These are phyloP conservation scores for Meghimatium bilineatum DNA, from an alignment of 2,888 invertebrate genomes.

Conservation along the genomic window DNA sequence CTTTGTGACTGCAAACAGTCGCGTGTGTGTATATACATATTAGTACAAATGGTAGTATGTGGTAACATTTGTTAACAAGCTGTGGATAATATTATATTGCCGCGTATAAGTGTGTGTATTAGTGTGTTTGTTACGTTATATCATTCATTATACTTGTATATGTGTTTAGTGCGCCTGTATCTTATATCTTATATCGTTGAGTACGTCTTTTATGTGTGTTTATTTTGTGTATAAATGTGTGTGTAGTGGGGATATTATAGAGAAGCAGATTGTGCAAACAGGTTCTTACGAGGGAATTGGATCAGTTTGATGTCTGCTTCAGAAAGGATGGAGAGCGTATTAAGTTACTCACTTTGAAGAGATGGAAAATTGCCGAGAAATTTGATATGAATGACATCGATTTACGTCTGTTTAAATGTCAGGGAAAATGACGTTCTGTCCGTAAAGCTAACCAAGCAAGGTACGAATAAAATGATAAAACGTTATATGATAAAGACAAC, in stretches of 20 bases:
- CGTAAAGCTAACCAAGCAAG: neutral
- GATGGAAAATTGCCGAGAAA: neutral
- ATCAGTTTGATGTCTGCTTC: neutral
- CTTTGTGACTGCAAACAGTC: too few species aligned
- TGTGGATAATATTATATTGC: too few species aligned
- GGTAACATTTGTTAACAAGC: too few species aligned
- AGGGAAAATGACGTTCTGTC: neutral
- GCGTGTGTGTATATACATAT: too few species aligned
- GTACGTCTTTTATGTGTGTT: too few species aligned
- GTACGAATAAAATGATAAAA: neutral
- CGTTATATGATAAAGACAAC: neutral
- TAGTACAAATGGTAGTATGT: too few species aligned
- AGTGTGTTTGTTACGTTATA: too few species aligned
- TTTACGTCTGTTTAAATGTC: constrained; percentile 2
- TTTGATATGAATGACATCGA: constrained; percentile 2
- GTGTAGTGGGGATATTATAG: neutral
- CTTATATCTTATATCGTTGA: too few species aligned
- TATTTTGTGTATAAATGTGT: neutral
- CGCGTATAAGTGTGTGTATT: too few species aligned
- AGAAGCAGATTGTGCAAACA: too few species aligned
- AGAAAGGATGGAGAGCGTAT: constrained; percentile 1
- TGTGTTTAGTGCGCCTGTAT: too few species aligned
- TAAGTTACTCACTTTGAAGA: constrained; percentile 9
- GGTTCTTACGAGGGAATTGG: neutral
- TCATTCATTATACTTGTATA: too few species aligned